Base-by-base conservation (phyloP, 1,140 invertebrate species). In the Solenopsis invicta region DNA sequence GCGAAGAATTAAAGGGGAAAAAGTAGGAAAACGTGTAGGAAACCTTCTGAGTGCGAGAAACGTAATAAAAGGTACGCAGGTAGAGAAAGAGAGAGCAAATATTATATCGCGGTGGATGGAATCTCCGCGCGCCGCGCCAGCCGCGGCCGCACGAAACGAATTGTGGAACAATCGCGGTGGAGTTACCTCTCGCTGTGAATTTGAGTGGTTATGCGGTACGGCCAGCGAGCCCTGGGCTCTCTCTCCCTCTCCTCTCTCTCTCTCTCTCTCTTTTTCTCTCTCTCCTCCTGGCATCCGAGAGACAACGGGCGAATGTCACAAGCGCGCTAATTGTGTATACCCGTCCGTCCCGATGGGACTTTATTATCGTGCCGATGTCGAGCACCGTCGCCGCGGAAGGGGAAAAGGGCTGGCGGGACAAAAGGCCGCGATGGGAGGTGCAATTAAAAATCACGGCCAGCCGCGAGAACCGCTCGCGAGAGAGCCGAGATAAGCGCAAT, bases 311-410 rank as follows among this genome's bases (percentile, higher is more conserved):
- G 66, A 62, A 62, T 61, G 77, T 89, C 34, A 71, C 72, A 48
- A 64, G 89, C 72, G 89, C 72, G 76, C 74, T 91, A 89, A 91
- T 91, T 89, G 85, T 86, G 87, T 91, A 85, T 84, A 88, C 50
- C 12, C 16, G 50, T 56, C 34, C 34, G 81, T 59, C 59, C 61
- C 89, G 34, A 88, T 62, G 89, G 78, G 82, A 80, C 67, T 85
- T 85, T 85, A 87, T 91, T 87, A 84, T 91, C 87, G 64, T 80
- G 41, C 64, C 78, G 86, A 88, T 90, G 82, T 87, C 61, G 72
- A 66, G 54, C 24, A 41, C 48, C 45, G 69, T 45, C 69, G 54
- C 13, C 37, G 4, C 54, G 29, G 29, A 84, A 10, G 54, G 29
- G 56, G 62, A 75, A 74, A 74, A 75, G 41, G 56, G 41, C 59